phyloP scores from a whole-genome alignment of 1,140 invertebrate genomes.

The Drosophila orosa region DNA sequence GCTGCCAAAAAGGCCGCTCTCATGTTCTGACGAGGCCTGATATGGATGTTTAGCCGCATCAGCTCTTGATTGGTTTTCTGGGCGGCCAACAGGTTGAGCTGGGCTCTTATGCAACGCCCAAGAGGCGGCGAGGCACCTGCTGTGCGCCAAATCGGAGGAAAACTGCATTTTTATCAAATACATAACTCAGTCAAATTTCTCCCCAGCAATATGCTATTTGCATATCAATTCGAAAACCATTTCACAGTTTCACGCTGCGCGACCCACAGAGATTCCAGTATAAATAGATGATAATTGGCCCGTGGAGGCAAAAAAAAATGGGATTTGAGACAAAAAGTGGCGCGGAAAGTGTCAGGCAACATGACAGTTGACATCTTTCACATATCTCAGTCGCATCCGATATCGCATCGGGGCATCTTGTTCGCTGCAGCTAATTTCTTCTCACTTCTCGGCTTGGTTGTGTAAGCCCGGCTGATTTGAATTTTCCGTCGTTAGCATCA shows the following conservation, averaged over 20 bases:
- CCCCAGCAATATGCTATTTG: constrained; percentile 28
- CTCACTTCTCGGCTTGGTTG: constrained; percentile 37
- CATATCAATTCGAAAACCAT: constrained; percentile 47
- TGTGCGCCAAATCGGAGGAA: constrained; percentile 25
- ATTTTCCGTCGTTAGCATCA: constrained; percentile 53
- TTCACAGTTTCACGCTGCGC: constrained; percentile 49
- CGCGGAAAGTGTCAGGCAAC: constrained; percentile 37
- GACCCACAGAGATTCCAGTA: constrained; percentile 32
- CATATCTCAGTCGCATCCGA: constrained; percentile 19
- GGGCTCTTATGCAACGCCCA: constrained; percentile 20
- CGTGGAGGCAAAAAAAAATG: not conserved
- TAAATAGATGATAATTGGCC: constrained; percentile 48
- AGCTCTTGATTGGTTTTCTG: constrained; percentile 45
- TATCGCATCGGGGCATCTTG: constrained; percentile 17
- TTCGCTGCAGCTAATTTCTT: constrained; percentile 46
- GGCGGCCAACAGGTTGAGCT: constrained; percentile 34
- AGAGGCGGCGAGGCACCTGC: constrained; percentile 21
- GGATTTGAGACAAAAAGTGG: constrained; percentile 14
- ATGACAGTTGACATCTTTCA: constrained; percentile 51
- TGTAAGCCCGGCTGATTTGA: constrained; percentile 29
- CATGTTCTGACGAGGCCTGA: constrained; percentile 26
- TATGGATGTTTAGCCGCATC: constrained; percentile 26
- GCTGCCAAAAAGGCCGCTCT: constrained; percentile 11
- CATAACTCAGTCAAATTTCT: constrained; percentile 45
- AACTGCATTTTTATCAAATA: constrained; percentile 36